phyloP scores from a whole-genome alignment of 2,113 vertebrate species.

The Thamnaconus septentrionalis region DNA sequence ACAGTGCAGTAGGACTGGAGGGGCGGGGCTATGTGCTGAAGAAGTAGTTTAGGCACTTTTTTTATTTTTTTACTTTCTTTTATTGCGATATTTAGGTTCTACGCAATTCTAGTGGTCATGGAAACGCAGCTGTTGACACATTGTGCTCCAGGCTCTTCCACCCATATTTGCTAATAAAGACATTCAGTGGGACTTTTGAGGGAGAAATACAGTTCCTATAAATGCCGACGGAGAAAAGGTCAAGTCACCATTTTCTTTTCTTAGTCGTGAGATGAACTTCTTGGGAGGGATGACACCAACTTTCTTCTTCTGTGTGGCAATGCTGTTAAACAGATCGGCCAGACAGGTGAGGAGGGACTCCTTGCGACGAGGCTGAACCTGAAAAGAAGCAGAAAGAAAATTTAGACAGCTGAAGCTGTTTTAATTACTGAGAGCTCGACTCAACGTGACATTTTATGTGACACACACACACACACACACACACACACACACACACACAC shows the following conservation, averaged over 20 bases:
- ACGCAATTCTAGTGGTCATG: too few species aligned
- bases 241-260: slow-evolving; percentile 87
- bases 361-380: slow-evolving; percentile 87
- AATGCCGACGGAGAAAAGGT: neutral
- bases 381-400: neutral
- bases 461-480: neutral
- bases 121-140: too few species aligned
- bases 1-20: too few species aligned
- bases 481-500: neutral
- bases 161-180: too few species aligned
- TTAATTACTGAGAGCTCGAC: neutral
- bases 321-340: slow-evolving; percentile 92
- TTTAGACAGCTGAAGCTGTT: neutral
- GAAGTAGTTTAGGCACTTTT: too few species aligned
- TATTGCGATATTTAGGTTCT: too few species aligned
- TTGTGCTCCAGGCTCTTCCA: too few species aligned
- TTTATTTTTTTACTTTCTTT: too few species aligned
- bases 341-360: slow-evolving; percentile 90
- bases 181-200: too few species aligned
- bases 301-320: slow-evolving; percentile 93
- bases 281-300: slow-evolving; percentile 93
- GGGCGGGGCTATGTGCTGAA: too few species aligned
- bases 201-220: too few species aligned
- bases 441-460: neutral
- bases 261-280: slow-evolving; percentile 90